These are phyloP conservation scores for Thaleichthys pacificus DNA, from an alignment of 2,797 vertebrate species.

Conservation along the genomic window DNA sequence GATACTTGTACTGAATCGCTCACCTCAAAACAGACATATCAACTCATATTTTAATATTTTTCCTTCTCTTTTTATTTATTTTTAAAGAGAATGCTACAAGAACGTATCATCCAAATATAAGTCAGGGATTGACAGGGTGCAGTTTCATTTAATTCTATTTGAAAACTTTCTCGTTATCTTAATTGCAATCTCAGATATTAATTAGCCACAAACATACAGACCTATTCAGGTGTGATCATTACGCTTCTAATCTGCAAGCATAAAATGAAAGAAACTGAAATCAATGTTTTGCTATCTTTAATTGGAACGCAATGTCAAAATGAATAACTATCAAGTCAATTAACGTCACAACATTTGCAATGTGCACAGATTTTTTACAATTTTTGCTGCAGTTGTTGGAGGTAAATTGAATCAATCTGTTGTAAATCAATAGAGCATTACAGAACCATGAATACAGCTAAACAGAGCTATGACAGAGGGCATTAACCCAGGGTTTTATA, in stretches of 20 bases:
- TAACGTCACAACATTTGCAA: conserved; percentile 52
- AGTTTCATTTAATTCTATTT: conserved; percentile 19
- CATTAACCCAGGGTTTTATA: too few relatives aligned
- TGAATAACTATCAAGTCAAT: conserved; percentile 75
- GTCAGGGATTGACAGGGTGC: conserved; percentile 42
- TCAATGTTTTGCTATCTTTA: conserved; percentile 73
- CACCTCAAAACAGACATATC: not conserved
- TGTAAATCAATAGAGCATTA: conserved; percentile 20
- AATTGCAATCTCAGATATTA: conserved; percentile 73
- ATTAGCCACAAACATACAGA: conserved; percentile 62
- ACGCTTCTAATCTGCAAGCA: conserved; percentile 63
- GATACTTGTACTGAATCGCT: not conserved
- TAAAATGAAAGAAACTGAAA: conserved; percentile 70
- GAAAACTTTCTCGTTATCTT: conserved; percentile 68
- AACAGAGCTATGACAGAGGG: conserved; percentile 16
- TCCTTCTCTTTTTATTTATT: not conserved
- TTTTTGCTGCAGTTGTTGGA: conserved; percentile 51
- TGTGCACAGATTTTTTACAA: conserved; percentile 49
- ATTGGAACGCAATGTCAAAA: conserved; percentile 74
- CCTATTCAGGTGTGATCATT: conserved; percentile 73
- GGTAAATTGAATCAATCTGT: conserved; percentile 53
- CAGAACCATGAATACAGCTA: conserved; percentile 47
- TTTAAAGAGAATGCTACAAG: not conserved
- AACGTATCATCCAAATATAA: conserved; percentile 4
- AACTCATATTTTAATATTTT: not conserved